Base-by-base conservation (phyloP, 23 tunicate genomes). In the Oikopleura vanhoeffeni region DNA sequence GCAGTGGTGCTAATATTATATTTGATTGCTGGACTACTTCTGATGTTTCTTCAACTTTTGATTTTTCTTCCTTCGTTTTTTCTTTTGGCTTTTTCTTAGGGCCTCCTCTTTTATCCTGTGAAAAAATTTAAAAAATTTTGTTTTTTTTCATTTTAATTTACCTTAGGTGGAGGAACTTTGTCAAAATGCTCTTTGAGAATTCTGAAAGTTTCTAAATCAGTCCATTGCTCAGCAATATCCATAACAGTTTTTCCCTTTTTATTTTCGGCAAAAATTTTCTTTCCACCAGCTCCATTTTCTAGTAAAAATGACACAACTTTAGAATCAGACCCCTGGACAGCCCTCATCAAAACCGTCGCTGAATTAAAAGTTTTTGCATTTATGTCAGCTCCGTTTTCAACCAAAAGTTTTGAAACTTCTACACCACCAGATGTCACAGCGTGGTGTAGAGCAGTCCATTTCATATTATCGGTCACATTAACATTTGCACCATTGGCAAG, bases 241-340 rank as follows among this genome's bases (percentile, higher is more conserved):
- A 49, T 49, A 49, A 49, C 60, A 49, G 60, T 49, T 58, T 89
- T 76, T 38, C 84, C 84, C 3, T 38, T 27, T 40, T 86, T 76
- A 34, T 86, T 67, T 33, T 86, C 83, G 40, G 85, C 41, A 33
- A 79, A 82, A 39, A 91, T 57, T n/a, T 86, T 36, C 76, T 91
- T 91, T 40, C 76, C 27, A 18, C 41, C 41, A 39, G 86, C 87
- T 41, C 91, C 91, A 41, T 91, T 91, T 39, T 91, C 97, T 28
- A 91, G 89, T 2, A 91, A 84, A 18, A 8, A 49, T 18, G 8
- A 18, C 18, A 49, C 18, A 8, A 18, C 18, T 49, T 49, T 8
- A 8, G 60, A 8, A 18, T 49, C 60, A 49, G 60, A 49, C 18
- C 60, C 60, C 18, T 49, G 60, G 8, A 18, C 60, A 8, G 60